A percentile compares a stretch with the other conserved stretches of the same genome.
phyloP scores from a whole-genome alignment of 2,113 vertebrate species.

The Ophthalmolycus amberensis region DNA sequence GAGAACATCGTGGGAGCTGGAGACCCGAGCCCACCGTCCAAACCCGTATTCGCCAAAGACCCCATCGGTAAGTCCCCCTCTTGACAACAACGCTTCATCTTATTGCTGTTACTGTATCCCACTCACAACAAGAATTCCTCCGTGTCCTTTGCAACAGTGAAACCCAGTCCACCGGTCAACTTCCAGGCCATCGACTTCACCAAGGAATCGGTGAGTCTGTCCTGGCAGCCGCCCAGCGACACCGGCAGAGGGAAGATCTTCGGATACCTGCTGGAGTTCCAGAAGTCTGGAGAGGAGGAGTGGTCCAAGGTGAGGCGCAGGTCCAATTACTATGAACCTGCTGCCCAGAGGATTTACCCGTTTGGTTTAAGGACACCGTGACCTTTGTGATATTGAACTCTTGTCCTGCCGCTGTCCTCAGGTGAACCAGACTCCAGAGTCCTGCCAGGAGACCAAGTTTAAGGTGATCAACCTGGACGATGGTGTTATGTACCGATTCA shows the following conservation, averaged over 20 bases:
- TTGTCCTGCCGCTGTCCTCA: conserved; percentile 28
- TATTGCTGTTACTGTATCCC: background rate
- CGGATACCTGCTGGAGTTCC: conserved; percentile 95
- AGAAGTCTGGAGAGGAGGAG: conserved; percentile 93
- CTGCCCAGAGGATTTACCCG: background rate
- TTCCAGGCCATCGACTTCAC: conserved; percentile 91
- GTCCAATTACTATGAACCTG: background rate
- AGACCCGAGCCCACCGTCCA: conserved; percentile 96
- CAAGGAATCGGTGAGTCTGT: conserved; percentile 92
- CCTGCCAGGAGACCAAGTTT: conserved; percentile 94
- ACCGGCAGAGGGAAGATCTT: conserved; percentile 96
- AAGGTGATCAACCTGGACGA: conserved; percentile 92
- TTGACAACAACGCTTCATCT: too few species aligned
- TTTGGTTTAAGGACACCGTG: background rate
- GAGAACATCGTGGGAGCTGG: conserved; percentile 95
- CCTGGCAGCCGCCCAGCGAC: conserved; percentile 92
- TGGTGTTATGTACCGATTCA: conserved; percentile 92
- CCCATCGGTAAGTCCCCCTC: conserved; percentile 88
- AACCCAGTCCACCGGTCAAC: conserved; percentile 92
- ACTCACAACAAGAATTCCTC: background rate
- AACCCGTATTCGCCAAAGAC: conserved; percentile 95
- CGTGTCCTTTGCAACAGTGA: conserved; percentile 79
- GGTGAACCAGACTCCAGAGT: conserved; percentile 94
- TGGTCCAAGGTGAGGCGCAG: conserved; percentile 86
- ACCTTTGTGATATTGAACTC: background rate